phyloP scores from a whole-genome alignment of 2,888 invertebrate genomes.

The Sepioteuthis lessoniana region DNA sequence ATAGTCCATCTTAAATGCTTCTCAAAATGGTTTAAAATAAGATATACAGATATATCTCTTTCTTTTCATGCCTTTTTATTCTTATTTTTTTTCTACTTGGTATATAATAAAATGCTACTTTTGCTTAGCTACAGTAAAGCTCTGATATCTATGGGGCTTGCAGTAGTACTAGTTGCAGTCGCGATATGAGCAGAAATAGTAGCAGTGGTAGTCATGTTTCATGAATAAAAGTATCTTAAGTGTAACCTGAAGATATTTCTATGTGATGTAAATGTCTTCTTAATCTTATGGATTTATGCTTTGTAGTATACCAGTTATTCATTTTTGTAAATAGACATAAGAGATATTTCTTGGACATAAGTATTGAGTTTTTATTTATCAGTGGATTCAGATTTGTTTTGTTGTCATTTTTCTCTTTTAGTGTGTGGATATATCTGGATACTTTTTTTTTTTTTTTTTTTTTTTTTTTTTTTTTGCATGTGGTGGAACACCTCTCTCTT shows the following conservation, averaged over 20 bases:
- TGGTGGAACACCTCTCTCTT: too few species aligned
- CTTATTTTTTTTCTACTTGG: not conserved
- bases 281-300: not conserved
- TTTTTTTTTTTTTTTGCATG: too few species aligned
- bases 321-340: too few species aligned
- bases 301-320: not conserved
- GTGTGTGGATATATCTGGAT: too few species aligned
- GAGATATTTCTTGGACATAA: too few species aligned
- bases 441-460: too few species aligned
- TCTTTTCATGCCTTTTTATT: not conserved
- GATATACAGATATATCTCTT: not conserved
- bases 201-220: not conserved
- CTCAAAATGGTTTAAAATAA: not conserved
- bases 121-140: not conserved
- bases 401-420: too few species aligned
- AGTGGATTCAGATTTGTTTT: too few species aligned
- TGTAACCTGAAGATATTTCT: not conserved
- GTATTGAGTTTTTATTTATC: too few species aligned
- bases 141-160: not conserved
- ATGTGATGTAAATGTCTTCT: conserved; percentile 4
- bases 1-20: not conserved
- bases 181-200: not conserved
- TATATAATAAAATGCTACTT: not conserved
- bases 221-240: not conserved
- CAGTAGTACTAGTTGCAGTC: not conserved